Evolutionary conservation across 1,140 invertebrate genomes (phyloP).

Genomic region (Grapholita molesta): DNA sequence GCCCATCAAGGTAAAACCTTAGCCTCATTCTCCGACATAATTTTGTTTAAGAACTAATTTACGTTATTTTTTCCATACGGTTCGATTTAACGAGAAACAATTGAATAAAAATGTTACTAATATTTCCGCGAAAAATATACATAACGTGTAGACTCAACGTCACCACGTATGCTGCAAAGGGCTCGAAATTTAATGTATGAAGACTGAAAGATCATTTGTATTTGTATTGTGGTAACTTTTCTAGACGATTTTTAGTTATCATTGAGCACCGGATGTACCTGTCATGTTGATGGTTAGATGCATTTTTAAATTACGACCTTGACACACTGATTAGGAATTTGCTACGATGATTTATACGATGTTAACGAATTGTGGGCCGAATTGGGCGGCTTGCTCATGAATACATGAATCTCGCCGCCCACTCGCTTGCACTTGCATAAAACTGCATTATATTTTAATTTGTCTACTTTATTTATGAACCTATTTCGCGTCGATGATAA

Average conservation of each 20-base stretch:
- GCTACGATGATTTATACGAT: conserved; percentile 16
- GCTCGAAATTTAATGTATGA: too few relatives aligned
- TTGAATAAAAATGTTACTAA: too few relatives aligned
- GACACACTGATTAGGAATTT: conserved; percentile 38
- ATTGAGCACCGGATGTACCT: neutral
- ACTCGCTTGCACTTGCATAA: neutral
- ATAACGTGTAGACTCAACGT: too few relatives aligned
- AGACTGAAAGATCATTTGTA: neutral
- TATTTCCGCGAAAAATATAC: too few relatives aligned
- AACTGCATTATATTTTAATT: conserved; percentile 9
- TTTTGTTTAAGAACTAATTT: too few relatives aligned
- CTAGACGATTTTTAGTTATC: neutral
- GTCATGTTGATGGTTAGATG: neutral
- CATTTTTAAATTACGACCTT: conserved; percentile 33
- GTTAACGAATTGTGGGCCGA: conserved; percentile 19
- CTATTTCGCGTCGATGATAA: neutral
- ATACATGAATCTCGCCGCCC: conserved; percentile 3
- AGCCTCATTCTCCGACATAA: neutral
- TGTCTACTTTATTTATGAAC: neutral
- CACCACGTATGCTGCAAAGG: too few relatives aligned
- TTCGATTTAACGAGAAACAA: too few relatives aligned
- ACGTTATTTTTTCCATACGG: too few relatives aligned
- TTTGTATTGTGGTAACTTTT: neutral
- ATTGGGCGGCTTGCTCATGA: conserved; percentile 12
- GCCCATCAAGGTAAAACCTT: conserved; percentile 24